Evolutionary conservation across 2,888 invertebrate species (phyloP).

Genomic region (Nomada flava): DNA sequence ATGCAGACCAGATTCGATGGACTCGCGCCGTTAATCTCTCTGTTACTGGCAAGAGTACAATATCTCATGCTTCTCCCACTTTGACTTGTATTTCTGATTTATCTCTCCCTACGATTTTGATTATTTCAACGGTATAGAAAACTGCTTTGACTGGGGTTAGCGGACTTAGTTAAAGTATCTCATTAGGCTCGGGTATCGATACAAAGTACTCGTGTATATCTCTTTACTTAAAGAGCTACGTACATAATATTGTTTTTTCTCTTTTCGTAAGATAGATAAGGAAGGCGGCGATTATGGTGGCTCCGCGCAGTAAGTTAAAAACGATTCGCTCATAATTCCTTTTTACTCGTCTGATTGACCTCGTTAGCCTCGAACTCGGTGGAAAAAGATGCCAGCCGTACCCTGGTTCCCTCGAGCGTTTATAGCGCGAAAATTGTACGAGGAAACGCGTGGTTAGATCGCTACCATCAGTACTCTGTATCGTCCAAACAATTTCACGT

Average conservation of each 20-base stretch:
- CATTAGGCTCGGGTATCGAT: neutral
- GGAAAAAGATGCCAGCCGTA: slow-evolving; percentile 16
- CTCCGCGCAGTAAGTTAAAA: neutral
- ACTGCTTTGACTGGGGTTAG: too few relatives aligned
- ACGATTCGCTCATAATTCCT: neutral
- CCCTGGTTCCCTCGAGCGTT: neutral
- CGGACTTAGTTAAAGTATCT: neutral
- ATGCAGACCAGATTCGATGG: slow-evolving; percentile 28
- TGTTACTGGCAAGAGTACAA: neutral
- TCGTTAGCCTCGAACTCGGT: neutral
- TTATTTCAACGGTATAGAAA: too few relatives aligned
- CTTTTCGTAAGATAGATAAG: neutral
- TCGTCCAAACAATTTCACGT: slow-evolving; percentile 25
- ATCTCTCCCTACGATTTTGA: neutral
- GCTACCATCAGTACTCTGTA: slow-evolving; percentile 8
- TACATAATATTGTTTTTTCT: too few relatives aligned
- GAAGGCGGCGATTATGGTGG: slow-evolving; percentile 4
- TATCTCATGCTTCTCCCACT: too few relatives aligned
- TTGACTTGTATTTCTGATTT: neutral
- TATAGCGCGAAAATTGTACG: slow-evolving; percentile 36
- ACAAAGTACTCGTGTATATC: neutral
- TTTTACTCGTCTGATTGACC: slow-evolving; percentile 10
- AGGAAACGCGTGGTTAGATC: slow-evolving; percentile 26
- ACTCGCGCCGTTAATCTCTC: slow-evolving; percentile 15
- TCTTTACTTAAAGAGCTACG: too few relatives aligned